These are phyloP conservation scores for Phaedon cochleariae DNA, from an alignment of 2,888 invertebrate species.

Conservation along the genomic window DNA sequence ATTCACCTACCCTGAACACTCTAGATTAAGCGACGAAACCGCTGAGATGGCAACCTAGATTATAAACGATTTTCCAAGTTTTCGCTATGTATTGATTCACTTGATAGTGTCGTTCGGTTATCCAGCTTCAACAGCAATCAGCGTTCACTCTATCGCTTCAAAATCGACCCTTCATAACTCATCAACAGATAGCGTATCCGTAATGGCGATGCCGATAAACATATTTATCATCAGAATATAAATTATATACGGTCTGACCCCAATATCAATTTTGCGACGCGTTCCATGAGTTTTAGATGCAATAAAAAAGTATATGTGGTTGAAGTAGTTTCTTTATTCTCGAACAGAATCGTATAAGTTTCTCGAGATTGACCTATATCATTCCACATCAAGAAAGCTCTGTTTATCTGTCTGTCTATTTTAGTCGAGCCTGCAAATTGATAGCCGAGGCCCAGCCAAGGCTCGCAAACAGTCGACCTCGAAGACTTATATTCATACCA, in stretches of 20 bases:
- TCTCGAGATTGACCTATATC: no score
- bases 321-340: background rate
- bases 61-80: no score
- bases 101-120: background rate
- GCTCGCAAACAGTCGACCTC: no score
- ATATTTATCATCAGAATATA: conserved; percentile 19
- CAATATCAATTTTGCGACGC: conserved; percentile 3
- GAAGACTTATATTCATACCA: no score
- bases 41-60: no score
- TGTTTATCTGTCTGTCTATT: no score
- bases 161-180: conserved; percentile 14
- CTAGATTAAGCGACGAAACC: no score
- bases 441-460: no score
- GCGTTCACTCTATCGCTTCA: background rate
- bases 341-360: no score
- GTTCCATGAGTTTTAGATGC: conserved; percentile 10
- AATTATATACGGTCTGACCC: conserved; percentile 8
- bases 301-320: conserved; percentile 8
- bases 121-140: background rate
- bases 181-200: conserved; percentile 20
- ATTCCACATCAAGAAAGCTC: no score
- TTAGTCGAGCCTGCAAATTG: no score
- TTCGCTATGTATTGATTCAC: background rate
- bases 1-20: no score
- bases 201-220: conserved; percentile 27